Base-by-base conservation (phyloP, 1,140 invertebrate genomes). In the Micrasema longulum region DNA sequence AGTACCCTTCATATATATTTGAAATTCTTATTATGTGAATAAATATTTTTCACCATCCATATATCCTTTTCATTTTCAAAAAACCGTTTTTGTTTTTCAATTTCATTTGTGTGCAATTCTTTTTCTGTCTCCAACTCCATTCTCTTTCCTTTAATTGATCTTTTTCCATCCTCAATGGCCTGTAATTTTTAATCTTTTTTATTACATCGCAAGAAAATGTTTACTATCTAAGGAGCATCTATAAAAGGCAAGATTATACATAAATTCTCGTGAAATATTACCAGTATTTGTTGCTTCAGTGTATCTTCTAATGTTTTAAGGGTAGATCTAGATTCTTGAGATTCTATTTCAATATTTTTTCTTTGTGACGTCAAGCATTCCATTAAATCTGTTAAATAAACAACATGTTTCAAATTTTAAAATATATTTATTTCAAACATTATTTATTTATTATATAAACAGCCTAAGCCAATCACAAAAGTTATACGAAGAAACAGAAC, bases 81-180 rank as follows among this genome's bases (percentile, higher is more conserved):
- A 81, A 74, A 43, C 12, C 23, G 12, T 43, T 63, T 63, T 22
- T 45, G 14, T 23, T 63, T 63, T 43, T 85, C 83, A 0, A 81
- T 84, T 77, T 84, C 82, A 69, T 83, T 83, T 71, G 74, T 80
- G 38, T 84, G 82, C 3, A 79, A 82, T 10, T 83, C 81, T 45
- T 82, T 84, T 72, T 84, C 84, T 65, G 82, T 82, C 75, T 84
- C 82, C 75, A 85, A 82, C 63, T 84, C 82, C 80, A 83, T 81
- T 77, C 77, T 81, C 74, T 82, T 84, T 64, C 84, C 80, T 70
- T 81, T 83, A 3, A 85, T 69, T 14, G 73, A 60, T 12, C 76
- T 66, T 23, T 80, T 78, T 73, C 84, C 82, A 76, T 84, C 84
- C 75, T 84, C 82, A 18, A 85, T 80, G 77, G 80, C 80, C 84